Evolutionary conservation across 2,888 invertebrate genomes (phyloP).

Genomic region (Nomada goodeniana): DNA sequence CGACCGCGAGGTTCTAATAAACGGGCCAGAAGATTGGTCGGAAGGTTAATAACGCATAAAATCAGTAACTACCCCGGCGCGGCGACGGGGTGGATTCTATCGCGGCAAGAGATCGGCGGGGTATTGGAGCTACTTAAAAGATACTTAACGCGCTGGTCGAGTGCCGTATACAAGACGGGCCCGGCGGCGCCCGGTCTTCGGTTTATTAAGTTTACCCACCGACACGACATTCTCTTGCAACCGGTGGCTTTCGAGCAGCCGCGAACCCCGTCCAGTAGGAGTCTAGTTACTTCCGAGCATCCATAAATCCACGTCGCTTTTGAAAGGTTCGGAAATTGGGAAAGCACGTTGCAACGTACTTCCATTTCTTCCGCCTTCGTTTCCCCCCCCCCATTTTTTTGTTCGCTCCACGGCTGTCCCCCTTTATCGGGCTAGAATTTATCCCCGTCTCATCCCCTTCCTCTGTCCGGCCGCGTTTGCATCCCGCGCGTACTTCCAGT

Average conservation of each 20-base stretch:
- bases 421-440: neutral
- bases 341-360: conserved; percentile 61
- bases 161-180: neutral
- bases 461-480: conserved; percentile 21
- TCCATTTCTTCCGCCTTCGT: conserved; percentile 6
- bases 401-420: neutral
- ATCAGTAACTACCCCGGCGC: conserved; percentile 24
- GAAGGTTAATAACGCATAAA: conserved; percentile 52
- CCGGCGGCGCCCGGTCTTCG: conserved; percentile 8
- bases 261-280: conserved; percentile 62
- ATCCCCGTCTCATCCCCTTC: neutral
- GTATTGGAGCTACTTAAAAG: conserved; percentile 47
- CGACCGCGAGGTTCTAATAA: conserved; percentile 16
- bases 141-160: conserved; percentile 38
- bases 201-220: conserved; percentile 50
- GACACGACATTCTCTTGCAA: conserved; percentile 31
- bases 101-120: conserved; percentile 12
- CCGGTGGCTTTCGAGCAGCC: conserved; percentile 46
- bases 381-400: neutral
- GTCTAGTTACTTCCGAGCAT: conserved; percentile 70
- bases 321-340: conserved; percentile 74
- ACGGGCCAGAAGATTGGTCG: conserved; percentile 29
- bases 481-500: conserved; percentile 22
- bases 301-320: conserved; percentile 74
- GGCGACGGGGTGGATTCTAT: conserved; percentile 15